Evolutionary conservation across 2,797 vertebrate species (phyloP).

Genomic region (Hyperoplus immaculatus): DNA sequence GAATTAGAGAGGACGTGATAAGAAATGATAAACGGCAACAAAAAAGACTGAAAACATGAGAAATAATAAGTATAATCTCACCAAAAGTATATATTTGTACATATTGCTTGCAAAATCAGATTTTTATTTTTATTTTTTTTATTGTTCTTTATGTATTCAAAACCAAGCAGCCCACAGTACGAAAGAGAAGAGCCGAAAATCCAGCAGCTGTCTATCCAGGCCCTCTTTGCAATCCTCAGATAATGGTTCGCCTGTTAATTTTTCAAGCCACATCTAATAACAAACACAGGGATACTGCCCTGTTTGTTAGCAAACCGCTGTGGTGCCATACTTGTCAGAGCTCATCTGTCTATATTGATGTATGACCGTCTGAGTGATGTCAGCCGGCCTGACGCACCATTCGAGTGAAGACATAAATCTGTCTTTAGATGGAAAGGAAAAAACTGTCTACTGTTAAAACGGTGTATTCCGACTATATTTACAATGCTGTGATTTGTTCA

Average conservation of each 20-base stretch:
- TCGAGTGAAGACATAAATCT: constrained; percentile 29
- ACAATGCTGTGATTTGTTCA: constrained; percentile 4
- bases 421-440: constrained; percentile 19
- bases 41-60: background rate
- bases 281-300: constrained; percentile 26
- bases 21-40: background rate
- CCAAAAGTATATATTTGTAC: background rate
- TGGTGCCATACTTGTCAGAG: constrained; percentile 45
- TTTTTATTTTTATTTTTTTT: background rate
- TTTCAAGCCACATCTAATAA: constrained; percentile 48
- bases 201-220: constrained; percentile 22
- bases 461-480: background rate
- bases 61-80: constrained; percentile 7
- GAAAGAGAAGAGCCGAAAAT: constrained; percentile 17
- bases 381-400: constrained; percentile 32
- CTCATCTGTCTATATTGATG: constrained; percentile 34
- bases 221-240: constrained; percentile 17
- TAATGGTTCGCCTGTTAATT: constrained; percentile 23
- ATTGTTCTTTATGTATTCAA: constrained; percentile 10
- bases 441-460: background rate
- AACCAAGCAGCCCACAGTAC: background rate
- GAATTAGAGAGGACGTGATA: constrained; percentile 7
- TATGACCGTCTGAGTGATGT: constrained; percentile 45
- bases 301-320: constrained; percentile 26
- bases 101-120: background rate